These are phyloP conservation scores for Brienomyrus brachyistius DNA, from an alignment of 2,113 vertebrate species.

Conservation along the genomic window DNA sequence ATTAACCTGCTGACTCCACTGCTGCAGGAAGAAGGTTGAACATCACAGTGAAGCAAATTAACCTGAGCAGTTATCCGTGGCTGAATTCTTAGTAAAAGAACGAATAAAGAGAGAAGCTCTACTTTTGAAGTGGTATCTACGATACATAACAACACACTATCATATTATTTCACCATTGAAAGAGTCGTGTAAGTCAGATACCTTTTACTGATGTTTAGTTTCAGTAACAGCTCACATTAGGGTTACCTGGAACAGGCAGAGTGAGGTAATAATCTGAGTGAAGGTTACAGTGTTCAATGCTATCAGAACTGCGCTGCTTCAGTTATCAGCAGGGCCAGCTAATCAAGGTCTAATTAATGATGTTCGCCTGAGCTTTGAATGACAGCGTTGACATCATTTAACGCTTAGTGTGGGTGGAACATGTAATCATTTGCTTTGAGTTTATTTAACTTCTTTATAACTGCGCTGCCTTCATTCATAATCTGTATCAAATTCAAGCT, in stretches of 20 bases:
- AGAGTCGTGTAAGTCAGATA: background rate
- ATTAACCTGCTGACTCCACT: constrained; percentile 9
- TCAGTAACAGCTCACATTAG: background rate
- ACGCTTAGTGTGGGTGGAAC: background rate
- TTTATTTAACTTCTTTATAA: background rate
- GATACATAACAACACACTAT: background rate
- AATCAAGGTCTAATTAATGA: background rate
- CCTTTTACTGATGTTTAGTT: background rate
- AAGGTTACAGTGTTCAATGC: background rate
- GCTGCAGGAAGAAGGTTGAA: background rate
- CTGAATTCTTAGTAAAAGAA: background rate
- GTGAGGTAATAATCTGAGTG: background rate
- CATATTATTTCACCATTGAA: background rate
- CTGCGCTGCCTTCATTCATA: background rate
- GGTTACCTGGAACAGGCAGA: background rate
- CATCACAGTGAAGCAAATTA: background rate
- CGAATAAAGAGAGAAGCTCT: background rate
- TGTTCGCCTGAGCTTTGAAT: background rate
- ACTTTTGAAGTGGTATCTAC: background rate
- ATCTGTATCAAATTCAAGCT: background rate
- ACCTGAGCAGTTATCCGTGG: background rate
- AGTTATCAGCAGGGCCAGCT: background rate
- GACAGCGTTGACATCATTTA: background rate
- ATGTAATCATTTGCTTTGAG: background rate
- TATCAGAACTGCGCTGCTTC: background rate